A percentile compares a stretch with the other conserved stretches of the same genome.
Evolutionary conservation across 1,140 invertebrate genomes (phyloP).

Genomic region (Psix sp.): DNA sequence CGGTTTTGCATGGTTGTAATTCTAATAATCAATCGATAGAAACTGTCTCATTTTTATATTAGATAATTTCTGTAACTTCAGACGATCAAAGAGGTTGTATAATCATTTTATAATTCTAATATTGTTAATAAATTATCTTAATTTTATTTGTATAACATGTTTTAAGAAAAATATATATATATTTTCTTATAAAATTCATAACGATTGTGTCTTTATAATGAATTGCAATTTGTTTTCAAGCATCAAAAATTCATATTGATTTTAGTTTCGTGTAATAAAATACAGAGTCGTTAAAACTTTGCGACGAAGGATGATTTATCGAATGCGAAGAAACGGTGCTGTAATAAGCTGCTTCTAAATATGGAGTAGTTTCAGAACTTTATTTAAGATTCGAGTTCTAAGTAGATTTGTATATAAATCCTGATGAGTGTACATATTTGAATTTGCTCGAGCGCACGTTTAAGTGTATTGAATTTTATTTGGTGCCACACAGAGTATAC

Average conservation of each 20-base stretch:
- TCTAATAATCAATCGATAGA: conserved; percentile 73
- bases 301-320: conserved; percentile 38
- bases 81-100: no score
- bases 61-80: no score
- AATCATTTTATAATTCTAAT: no score
- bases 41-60: conserved; percentile 55
- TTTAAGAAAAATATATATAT: no score
- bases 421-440: conserved; percentile 45
- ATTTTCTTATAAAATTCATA: no score
- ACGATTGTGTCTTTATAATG: no score
- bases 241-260: conserved; percentile 11
- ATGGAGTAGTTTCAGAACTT: conserved; percentile 43
- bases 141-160: no score
- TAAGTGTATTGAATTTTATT: conserved; percentile 38
- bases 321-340: conserved; percentile 25
- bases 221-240: not conserved
- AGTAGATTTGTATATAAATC: conserved; percentile 44
- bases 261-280: conserved; percentile 15
- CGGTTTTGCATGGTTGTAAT: conserved; percentile 57
- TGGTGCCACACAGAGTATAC: conserved; percentile 5
- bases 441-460: conserved; percentile 22
- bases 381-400: conserved; percentile 37
- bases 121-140: no score
- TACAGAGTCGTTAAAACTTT: conserved; percentile 35
- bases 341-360: conserved; percentile 44